These are phyloP conservation scores for Pecten maximus DNA, from an alignment of 2,888 invertebrate species.

Conservation along the genomic window DNA sequence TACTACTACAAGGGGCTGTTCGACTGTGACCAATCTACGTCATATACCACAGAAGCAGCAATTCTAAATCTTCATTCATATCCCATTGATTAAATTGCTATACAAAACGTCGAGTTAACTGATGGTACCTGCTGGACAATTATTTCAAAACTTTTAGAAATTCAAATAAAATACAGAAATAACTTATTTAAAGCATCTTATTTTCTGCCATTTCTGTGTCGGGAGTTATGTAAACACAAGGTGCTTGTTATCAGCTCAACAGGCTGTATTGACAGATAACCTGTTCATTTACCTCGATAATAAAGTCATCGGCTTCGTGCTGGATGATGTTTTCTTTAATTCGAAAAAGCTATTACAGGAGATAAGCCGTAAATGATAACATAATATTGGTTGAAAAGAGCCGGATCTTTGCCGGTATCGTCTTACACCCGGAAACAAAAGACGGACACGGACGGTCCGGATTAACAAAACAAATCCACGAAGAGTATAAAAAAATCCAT, in stretches of 20 bases:
- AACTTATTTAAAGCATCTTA: background rate
- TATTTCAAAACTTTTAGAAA: background rate
- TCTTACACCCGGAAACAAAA: conserved; percentile 35
- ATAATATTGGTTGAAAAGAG: background rate
- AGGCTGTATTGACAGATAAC: background rate
- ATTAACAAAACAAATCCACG: background rate
- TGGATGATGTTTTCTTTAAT: conserved; percentile 20
- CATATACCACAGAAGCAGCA: too few species aligned
- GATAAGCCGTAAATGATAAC: conserved; percentile 17
- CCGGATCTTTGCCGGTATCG: background rate
- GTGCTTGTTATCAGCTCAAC: background rate
- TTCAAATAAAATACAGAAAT: background rate
- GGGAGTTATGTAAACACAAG: conserved; percentile 1
- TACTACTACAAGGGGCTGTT: too few species aligned
- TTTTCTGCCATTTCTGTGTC: background rate
- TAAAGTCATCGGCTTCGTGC: conserved; percentile 8
- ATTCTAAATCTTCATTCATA: too few species aligned
- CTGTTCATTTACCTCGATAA: background rate
- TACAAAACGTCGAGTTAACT: background rate
- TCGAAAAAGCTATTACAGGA: conserved; percentile 3
- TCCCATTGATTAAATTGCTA: background rate
- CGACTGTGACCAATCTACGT: too few species aligned
- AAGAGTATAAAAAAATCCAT: background rate
- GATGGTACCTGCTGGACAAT: background rate
- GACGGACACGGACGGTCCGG: conserved; percentile 14